These are phyloP conservation scores for Galeopterus variegatus DNA, from an alignment of 2,113 vertebrate genomes.

Conservation along the genomic window DNA sequence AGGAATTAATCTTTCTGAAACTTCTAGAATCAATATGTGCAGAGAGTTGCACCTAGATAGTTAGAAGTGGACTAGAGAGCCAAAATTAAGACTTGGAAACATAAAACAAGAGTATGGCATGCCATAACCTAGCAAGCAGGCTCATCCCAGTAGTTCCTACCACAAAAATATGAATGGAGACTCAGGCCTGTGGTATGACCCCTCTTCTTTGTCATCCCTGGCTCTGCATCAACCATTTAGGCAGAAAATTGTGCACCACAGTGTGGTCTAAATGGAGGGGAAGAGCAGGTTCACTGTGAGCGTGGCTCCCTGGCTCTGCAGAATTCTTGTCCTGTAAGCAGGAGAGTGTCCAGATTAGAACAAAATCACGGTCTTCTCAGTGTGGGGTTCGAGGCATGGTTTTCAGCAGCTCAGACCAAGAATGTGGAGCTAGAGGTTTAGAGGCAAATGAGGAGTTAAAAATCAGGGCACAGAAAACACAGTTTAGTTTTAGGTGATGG, in stretches of 20 bases:
- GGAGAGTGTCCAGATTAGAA: background rate
- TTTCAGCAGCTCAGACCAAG: background rate
- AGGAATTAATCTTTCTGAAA: constrained; percentile 40
- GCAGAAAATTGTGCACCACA: background rate
- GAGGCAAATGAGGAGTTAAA: background rate
- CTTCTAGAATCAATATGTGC: background rate
- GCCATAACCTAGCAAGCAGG: background rate
- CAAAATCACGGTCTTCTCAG: background rate
- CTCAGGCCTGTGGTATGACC: background rate
- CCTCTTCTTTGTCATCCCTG: background rate
- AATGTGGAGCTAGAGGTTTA: background rate
- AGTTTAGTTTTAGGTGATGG: background rate
- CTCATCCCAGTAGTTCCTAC: background rate
- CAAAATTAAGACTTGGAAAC: background rate
- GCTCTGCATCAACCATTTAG: background rate
- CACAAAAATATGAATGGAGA: background rate
- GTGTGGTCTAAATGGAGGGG: background rate
- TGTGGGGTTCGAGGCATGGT: background rate
- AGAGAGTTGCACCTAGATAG: background rate
- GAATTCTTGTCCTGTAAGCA: background rate
- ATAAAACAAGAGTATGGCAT: background rate
- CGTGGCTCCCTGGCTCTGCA: background rate
- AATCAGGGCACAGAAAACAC: background rate
- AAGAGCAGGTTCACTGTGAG: background rate
- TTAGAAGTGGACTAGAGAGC: background rate